Conservation (phyloP, 1,140 invertebrate species). For the Oscheius sp. region DNA sequence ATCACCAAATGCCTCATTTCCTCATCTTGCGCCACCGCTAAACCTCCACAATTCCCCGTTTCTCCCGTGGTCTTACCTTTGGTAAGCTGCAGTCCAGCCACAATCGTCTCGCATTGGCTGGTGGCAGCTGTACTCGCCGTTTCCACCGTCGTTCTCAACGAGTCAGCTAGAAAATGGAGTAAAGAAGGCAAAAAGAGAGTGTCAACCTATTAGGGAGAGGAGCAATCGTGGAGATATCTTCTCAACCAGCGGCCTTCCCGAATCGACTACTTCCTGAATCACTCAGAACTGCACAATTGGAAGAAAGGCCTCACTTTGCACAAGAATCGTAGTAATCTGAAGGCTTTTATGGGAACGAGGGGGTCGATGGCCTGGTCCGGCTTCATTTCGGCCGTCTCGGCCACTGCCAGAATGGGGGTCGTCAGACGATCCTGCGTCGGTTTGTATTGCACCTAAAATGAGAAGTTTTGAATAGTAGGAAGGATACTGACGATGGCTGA, state of each 20-base stretch:
- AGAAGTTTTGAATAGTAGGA: neutral
- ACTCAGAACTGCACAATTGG: neutral
- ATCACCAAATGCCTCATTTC: slow-evolving; percentile 2
- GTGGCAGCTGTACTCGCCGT: neutral
- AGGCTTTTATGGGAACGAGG: slow-evolving; percentile 13
- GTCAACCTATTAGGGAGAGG: neutral
- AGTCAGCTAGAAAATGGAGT: neutral
- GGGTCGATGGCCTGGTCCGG: slow-evolving; percentile 25
- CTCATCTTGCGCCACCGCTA: slow-evolving; percentile 16
- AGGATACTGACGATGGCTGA: slow-evolving; percentile 25
- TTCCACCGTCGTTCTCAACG: neutral
- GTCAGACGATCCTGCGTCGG: neutral
- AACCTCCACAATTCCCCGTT: neutral
- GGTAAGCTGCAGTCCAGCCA: neutral
- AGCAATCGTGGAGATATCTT: slow-evolving; percentile 16
- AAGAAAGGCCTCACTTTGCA: neutral
- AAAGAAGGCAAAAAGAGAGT: neutral
- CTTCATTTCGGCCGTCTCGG: slow-evolving; percentile 10
- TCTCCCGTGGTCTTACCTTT: neutral
- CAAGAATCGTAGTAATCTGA: slow-evolving; percentile 22
- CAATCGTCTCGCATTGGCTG: neutral
- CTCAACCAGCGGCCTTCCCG: neutral
- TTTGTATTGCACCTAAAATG: neutral
- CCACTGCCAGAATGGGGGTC: slow-evolving; percentile 12
- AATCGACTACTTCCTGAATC: slow-evolving; percentile 27